Evolutionary conservation across 2,797 vertebrate genomes (phyloP), one percentile per base, ranked within the genome.

Genomic region (Anabas testudineus): DNA sequence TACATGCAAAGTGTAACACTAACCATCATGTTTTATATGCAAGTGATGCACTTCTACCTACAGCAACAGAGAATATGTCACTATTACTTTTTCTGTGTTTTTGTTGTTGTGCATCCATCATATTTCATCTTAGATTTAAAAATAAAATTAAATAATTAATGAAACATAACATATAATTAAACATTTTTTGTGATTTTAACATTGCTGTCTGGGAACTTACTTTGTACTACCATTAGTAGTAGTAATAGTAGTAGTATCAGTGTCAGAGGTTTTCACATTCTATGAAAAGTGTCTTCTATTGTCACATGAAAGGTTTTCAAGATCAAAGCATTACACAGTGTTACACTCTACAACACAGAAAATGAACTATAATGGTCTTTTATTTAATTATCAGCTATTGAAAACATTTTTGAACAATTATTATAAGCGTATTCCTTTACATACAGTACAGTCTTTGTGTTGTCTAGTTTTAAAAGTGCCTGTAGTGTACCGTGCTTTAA

Each of bases 1-100:
- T 56, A 46, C 30, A 32, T 22, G 5, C 22, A 48, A 60, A 70
- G 52, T 2, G 36, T 18, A 55, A 36, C n/a, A 32, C 42, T 51
- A 26, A 82, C 39, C 59, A 21, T 39, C 24, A 64, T 58, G 73
- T 43, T 62, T 48, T 59, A 53, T 72, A 22, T 46, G 53, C 37
- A 72, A 65, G 67, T 32, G 6, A 67, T 72, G 26, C 43, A 47
- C 2, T 14, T 53, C 15, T 2, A 48, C 34, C 18, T 42, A 26
- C 41, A 51, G 26, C 9, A 4, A 36, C 4, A 26, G 10, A 34
- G 4, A 28, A 39, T 10, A 16, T 39, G 41, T 48, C 21, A 47
- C 1, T 26, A 2, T 6, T 15, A 10, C 45, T 2, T 39, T 46
- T 36, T 39, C 5, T 19, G 5, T 41, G 18, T 24, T 43, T 24